Evolutionary conservation across 2,797 vertebrate species (phyloP), one percentile per base, ranked within the genome.

Genomic region (Zenarchopterus dispar): DNA sequence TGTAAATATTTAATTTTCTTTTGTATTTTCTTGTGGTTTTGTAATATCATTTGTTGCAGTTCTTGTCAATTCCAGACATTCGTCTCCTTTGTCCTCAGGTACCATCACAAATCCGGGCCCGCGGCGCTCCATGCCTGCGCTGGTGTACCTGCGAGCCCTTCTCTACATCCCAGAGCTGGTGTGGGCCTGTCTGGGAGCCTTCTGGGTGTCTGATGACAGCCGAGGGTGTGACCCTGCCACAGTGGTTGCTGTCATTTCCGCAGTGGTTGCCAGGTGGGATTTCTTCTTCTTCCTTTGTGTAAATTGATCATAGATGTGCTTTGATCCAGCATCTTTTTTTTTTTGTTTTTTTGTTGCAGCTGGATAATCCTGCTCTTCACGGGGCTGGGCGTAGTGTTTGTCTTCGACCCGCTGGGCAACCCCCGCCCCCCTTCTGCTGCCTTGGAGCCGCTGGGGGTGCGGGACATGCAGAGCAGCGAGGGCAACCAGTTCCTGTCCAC

Each of bases 51-150:
- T 4, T 28, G 28, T 28, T 28, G 28, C 5, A 2, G 28, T 36
- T 17, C n/a, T 26, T 4, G 16, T 23, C n/a, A 26, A 22, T 58
- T 44, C 47, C 16, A 31, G 11, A 19, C 6, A 23, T 13, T 1
- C 2, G 2, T 43, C 2, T 10, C 18, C 8, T 7, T 36, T 19
- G 17, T 26, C 23, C 1, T 43, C 67, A 99, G 98, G 98, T 66
- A 98, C 97, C 8, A 99, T 99, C 47, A 96, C 95, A 26, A 98
- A 98, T 82, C 93, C 95, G 0, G 96, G 96, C 1, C 95, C 95
- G 0, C 93, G 98, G 47, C 97, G 97, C 77, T 96, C 95, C 13
- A 94, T 99, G 89, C 89, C 95, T 0, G 94, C 91, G 0, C 91
- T 99, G 73, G 93, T 99, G 18, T 99, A 98, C 62, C 39, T 96